Evolutionary conservation across 2,797 vertebrate genomes (phyloP), one percentile per base, ranked within the genome.

Genomic region (Lates japonicus): DNA sequence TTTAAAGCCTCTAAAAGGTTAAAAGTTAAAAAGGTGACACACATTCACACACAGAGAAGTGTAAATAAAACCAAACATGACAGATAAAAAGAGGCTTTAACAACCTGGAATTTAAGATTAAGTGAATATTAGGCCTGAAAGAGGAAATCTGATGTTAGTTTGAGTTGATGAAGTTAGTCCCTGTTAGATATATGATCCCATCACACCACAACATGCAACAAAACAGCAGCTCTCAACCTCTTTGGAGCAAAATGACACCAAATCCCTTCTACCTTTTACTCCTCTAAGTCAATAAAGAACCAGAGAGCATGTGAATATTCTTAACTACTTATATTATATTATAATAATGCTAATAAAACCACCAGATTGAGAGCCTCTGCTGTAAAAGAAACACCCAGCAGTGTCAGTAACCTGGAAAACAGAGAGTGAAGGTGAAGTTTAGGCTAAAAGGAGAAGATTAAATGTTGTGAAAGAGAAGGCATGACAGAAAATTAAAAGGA

Each of bases 141-240:
- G 58, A 69, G 14, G 29, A 70, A 61, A 74, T 10, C 14, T 29
- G 19, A 29, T 0, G 57, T 54, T 67, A 74, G 41, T 44, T 9
- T 13, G 20, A 73, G 52, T 41, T 22, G 19, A 17, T 68, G 5
- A 78, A 14, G 71, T 81, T 75, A 82, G 41, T 39, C 10, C 4
- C 13, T 8, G 74, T 80, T 59, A 77, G 12, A 75, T 4, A 37
- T 20, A 2, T 14, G 20, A 60, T 42, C 57, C 52, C 48, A 37
- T 17, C 12, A 39, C 52, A 70, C 12, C 70, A 57, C 63, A 55
- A 49, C 85, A 82, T 84, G 86, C 80, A 81, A 20, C 0, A 17
- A 41, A 57, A 67, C 39, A 62, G 61, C 55, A 54, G 78, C 79
- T 63, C 48, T 52, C 58, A 66, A 46, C 44, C 54, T 41, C 60